Evolutionary conservation across 92 coral and sea anemone species (phyloP).

Genomic region (Umimayanthus chanpuru): DNA sequence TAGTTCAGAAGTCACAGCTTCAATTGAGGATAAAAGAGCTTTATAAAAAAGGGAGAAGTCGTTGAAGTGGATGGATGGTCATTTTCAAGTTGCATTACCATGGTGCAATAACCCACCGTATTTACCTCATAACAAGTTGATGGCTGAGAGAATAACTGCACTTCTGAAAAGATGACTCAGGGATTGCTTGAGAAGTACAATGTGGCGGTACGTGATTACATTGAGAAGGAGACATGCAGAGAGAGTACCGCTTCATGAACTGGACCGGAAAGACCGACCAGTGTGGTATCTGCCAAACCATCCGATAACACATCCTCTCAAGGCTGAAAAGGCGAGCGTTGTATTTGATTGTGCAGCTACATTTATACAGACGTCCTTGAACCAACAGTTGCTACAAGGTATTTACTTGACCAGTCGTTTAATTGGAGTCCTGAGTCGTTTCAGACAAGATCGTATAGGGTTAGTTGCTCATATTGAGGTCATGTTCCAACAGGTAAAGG

Average conservation of each 20-base stretch:
- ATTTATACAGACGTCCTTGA: slow-evolving; percentile 48
- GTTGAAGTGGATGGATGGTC: slow-evolving; percentile 42
- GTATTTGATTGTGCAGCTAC: slow-evolving; percentile 65
- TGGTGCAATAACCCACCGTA: slow-evolving; percentile 58
- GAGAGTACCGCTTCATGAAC: slow-evolving; percentile 55
- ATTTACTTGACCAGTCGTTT: slow-evolving; percentile 54
- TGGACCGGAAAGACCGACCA: slow-evolving; percentile 36
- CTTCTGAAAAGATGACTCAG: slow-evolving; percentile 60
- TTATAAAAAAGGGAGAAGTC: slow-evolving; percentile 54
- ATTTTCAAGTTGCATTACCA: slow-evolving; percentile 64
- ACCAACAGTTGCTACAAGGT: slow-evolving; percentile 55
- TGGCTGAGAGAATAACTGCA: slow-evolving; percentile 52
- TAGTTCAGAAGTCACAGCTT: slow-evolving; percentile 39
- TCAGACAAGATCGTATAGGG: slow-evolving; percentile 51
- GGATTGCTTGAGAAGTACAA: slow-evolving; percentile 59
- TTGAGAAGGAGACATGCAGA: slow-evolving; percentile 62
- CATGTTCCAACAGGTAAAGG: slow-evolving; percentile 65
- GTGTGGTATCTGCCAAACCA: slow-evolving; percentile 67
- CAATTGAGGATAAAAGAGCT: slow-evolving; percentile 60
- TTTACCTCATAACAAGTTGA: slow-evolving; percentile 51
- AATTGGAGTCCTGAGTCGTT: slow-evolving; percentile 55
- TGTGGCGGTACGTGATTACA: slow-evolving; percentile 56
- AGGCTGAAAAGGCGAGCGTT: slow-evolving; percentile 59
- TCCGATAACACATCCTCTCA: slow-evolving; percentile 56
- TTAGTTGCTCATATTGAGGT: slow-evolving; percentile 57